These are phyloP conservation scores for Hydrochoerus hydrochaeris DNA, from an alignment of 2,113 vertebrate genomes.

Conservation along the genomic window DNA sequence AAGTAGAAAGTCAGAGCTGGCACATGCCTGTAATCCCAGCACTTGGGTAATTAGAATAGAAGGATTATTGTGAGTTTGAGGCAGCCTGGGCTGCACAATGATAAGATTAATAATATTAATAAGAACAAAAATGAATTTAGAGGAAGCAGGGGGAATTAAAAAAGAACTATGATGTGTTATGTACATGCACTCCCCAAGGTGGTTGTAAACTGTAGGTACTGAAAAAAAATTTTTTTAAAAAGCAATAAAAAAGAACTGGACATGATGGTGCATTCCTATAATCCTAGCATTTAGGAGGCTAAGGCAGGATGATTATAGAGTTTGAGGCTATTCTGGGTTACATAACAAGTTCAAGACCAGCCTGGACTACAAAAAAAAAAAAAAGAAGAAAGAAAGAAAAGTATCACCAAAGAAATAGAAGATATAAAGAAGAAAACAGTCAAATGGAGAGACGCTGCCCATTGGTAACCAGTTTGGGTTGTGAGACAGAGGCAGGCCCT, in stretches of 20 bases:
- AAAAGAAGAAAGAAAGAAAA: not conserved
- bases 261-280: not conserved
- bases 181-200: not conserved
- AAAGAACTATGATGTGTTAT: not conserved
- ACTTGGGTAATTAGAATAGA: not conserved
- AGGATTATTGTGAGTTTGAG: not conserved
- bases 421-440: not conserved
- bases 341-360: too few relatives aligned
- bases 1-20: not conserved
- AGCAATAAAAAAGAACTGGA: not conserved
- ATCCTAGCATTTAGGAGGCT: too few relatives aligned
- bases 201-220: too few relatives aligned
- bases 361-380: not conserved
- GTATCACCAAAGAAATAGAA: not conserved
- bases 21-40: not conserved
- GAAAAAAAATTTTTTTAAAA: not conserved
- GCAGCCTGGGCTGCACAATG: not conserved
- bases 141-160: not conserved
- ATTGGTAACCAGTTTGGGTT: too few relatives aligned
- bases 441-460: too few relatives aligned
- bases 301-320: too few relatives aligned
- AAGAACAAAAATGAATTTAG: not conserved
- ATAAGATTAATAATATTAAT: not conserved
- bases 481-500: too few relatives aligned
- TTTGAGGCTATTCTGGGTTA: too few relatives aligned